Conservation (phyloP, 2,888 invertebrate genomes). For the Lordiphosa fenestrarum region DNA sequence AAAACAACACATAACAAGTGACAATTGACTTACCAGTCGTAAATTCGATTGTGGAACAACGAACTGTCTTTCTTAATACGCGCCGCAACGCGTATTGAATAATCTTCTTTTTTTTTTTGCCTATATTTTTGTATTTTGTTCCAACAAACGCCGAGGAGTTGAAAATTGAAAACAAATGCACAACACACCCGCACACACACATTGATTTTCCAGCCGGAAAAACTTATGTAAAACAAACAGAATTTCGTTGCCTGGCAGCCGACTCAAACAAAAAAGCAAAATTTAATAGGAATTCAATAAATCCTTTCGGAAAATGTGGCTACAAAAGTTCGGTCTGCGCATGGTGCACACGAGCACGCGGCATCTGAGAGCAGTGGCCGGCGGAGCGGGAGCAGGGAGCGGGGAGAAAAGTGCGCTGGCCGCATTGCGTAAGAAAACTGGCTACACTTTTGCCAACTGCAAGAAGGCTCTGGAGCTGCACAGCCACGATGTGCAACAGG, state of each 20-base stretch:
- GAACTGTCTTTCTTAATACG: constrained; percentile 22
- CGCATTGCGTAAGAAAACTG: constrained; percentile 94
- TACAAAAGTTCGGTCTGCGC: constrained; percentile 76
- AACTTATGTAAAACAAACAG: constrained; percentile 30
- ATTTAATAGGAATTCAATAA: background rate
- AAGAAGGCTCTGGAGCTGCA: constrained; percentile 96
- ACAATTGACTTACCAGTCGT: constrained; percentile 26
- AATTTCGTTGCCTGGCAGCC: constrained; percentile 27
- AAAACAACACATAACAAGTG: no score
- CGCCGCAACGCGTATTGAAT: constrained; percentile 35
- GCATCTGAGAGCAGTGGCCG: constrained; percentile 22
- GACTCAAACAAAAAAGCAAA: constrained; percentile 5
- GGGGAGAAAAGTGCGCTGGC: constrained; percentile 88
- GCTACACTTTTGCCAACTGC: constrained; percentile 97
- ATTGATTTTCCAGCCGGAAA: constrained; percentile 37
- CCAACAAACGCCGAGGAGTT: constrained; percentile 35
- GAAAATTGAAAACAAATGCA: constrained; percentile 44
- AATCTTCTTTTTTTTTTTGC: constrained; percentile 9
- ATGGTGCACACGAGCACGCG: constrained; percentile 82
- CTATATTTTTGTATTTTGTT: constrained; percentile 1
- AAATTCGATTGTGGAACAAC: constrained; percentile 13
- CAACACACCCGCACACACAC: constrained; percentile 7
- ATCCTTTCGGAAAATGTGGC: constrained; percentile 47
- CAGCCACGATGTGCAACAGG: constrained; percentile 92
- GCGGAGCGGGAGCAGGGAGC: constrained; percentile 80